Base-by-base conservation (phyloP, 1,140 invertebrate species). In the Wiebesia pumilae region DNA sequence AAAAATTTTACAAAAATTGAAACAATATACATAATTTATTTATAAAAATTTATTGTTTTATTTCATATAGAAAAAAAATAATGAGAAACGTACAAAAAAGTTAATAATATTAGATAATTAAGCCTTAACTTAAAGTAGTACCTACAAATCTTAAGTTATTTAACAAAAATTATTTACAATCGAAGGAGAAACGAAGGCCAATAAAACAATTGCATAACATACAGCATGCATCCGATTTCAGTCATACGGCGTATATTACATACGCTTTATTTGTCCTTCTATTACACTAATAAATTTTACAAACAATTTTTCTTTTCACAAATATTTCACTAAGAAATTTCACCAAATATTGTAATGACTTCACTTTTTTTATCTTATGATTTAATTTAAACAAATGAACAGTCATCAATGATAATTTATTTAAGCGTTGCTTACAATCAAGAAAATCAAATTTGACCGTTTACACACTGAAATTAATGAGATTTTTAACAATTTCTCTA, bases 161-260 rank as follows among this genome's bases (percentile, higher is more conserved):
- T 79, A 77, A 87, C 67, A 87, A 38, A 80, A 83, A 67, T 87
- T 87, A 87, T 87, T 80, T 87, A 87, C 86, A 87, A 80, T 71
- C 40, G 81, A 65, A 47, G 3, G 65, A 43, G 43, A 73, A 33
- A 75, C 35, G 33, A 27, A 19, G n/a, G 12, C 69, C 14, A 62
- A 79, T 62, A 77, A 38, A 51, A 79, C 35, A 21, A 73, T 77
- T 54, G 43, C n/a, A 38, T 62, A 65, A 82, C 43, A 75, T 83
- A 58, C 69, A 83, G 75, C 43, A 65, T 54, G 30, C n/a, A 27
- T 51, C 9, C 27, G 24, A 35, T 79, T 51, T 24, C 51, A 51
- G 35, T 47, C 47, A 30, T 79, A 35, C 14, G 77, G 21, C 9
- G 30, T 19, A 62, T 14, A 54, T 1, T 10, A 79, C 35, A 58